Percentiles rank a stretch among this genome's conserved stretches.
These are phyloP conservation scores for Beroe ovata DNA, from an alignment of 37 sponge, comb jelly and placozoan species.

Conservation along the genomic window DNA sequence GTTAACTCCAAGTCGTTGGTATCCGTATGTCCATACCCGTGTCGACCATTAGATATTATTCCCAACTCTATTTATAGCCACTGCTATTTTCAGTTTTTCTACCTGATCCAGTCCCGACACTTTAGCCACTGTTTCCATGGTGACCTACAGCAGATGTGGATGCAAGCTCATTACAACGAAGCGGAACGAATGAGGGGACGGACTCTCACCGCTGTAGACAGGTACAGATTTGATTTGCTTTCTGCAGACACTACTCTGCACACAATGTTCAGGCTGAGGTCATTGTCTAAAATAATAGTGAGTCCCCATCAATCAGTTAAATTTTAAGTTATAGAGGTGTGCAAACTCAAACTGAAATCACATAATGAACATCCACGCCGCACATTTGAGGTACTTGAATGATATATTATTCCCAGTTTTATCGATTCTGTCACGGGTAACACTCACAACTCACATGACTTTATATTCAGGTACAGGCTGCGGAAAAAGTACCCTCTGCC, in stretches of 20 bases:
- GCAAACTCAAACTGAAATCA: too few species aligned
- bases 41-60: too few species aligned
- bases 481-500: constrained; percentile 45
- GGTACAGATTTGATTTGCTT: too few species aligned
- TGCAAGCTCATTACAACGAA: constrained; percentile 31
- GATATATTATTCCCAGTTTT: background rate
- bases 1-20: too few species aligned
- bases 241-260: too few species aligned
- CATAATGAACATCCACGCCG: too few species aligned
- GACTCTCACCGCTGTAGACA: constrained; percentile 60
- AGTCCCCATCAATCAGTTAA: too few species aligned
- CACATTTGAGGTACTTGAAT: background rate
- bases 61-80: background rate
- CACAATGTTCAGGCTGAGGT: too few species aligned
- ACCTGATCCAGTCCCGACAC: background rate
- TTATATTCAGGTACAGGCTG: constrained; percentile 31
- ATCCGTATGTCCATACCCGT: too few species aligned
- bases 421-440: background rate
- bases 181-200: constrained; percentile 22
- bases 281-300: too few species aligned
- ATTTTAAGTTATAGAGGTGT: too few species aligned
- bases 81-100: constrained; percentile 40
- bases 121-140: constrained; percentile 38
- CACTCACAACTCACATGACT: background rate
- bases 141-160: constrained; percentile 29